These are phyloP conservation scores for Diachasma alloeum DNA, from an alignment of 1,140 invertebrate genomes.

Conservation along the genomic window DNA sequence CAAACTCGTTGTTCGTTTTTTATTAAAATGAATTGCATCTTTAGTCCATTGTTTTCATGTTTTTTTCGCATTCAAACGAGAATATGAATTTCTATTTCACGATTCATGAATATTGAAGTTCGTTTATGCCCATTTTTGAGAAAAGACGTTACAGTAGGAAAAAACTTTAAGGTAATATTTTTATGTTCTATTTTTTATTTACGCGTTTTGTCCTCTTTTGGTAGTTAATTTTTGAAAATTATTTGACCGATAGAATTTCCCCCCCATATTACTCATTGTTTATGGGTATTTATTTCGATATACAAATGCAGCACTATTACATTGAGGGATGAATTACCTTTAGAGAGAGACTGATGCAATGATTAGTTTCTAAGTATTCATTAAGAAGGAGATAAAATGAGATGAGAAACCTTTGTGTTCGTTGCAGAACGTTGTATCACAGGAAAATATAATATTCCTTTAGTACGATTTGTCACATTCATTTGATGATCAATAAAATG, in stretches of 20 bases:
- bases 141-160: not conserved
- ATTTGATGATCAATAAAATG: not conserved
- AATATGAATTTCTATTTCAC: not conserved
- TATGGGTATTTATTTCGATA: not conserved
- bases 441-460: not conserved
- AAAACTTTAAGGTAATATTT: not conserved
- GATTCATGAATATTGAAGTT: not conserved
- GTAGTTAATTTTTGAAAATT: not conserved
- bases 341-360: constrained; percentile 15
- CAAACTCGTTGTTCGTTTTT: not conserved
- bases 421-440: constrained; percentile 44
- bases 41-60: not conserved
- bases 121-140: not conserved
- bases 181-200: not conserved
- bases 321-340: not conserved
- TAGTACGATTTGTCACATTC: not conserved
- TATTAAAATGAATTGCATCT: not conserved
- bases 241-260: not conserved
- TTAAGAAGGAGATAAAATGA: constrained; percentile 31
- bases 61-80: not conserved
- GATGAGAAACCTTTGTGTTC: constrained; percentile 53
- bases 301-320: not conserved
- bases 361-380: not conserved
- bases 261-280: not conserved
- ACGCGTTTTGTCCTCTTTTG: not conserved